Evolutionary conservation across 2,888 invertebrate genomes (phyloP).

Genomic region (Melieria omissa): DNA sequence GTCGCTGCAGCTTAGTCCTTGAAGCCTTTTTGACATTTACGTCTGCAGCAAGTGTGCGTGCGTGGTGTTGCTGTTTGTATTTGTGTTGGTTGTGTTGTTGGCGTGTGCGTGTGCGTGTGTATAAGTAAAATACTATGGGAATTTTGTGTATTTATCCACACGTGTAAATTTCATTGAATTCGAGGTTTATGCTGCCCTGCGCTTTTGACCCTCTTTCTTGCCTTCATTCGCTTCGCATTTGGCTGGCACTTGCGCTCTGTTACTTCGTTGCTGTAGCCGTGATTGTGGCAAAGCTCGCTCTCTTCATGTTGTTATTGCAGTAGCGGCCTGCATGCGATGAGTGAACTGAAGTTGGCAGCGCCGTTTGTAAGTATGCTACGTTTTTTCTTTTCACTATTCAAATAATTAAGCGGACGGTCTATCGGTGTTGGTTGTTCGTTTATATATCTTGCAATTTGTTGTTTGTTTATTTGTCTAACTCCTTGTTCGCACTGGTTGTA

Average conservation of each 20-base stretch:
- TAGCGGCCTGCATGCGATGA: constrained; percentile 1
- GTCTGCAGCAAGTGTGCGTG: constrained; percentile 49
- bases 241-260: too few relatives aligned
- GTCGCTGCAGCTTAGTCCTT: constrained; percentile 52
- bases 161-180: constrained; percentile 54
- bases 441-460: background rate
- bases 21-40: constrained; percentile 45
- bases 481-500: background rate
- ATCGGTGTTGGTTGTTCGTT: constrained; percentile 29
- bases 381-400: constrained; percentile 19
- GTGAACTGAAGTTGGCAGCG: constrained; percentile 48
- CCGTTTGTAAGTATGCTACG: constrained; percentile 36
- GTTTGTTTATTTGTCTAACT: background rate
- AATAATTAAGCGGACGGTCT: constrained; percentile 34
- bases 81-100: background rate
- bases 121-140: constrained; percentile 52
- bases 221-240: too few relatives aligned
- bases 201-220: too few relatives aligned
- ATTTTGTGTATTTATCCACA: constrained; percentile 54
- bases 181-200: background rate
- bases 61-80: constrained; percentile 7
- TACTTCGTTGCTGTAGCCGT: too few relatives aligned
- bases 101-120: constrained; percentile 17
- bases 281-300: too few relatives aligned
- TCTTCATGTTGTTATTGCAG: too few relatives aligned